Conservation (phyloP, 2,113 vertebrate genomes). For the human (Homo sapiens) region GRCh38 chr15:95455001-95455500, state of each 20-base stretch:
- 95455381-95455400: neutral
- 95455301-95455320: neutral
- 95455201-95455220: neutral
- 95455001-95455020: conserved; percentile 93
- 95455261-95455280: neutral
- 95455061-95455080: conserved; percentile 94
- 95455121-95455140: conserved; percentile 91
- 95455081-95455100: conserved; percentile 91
- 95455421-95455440: neutral
- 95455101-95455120: conserved; percentile 94
- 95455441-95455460: neutral
- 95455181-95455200: conserved; percentile 77
- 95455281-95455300: neutral
- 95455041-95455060: conserved; percentile 91
- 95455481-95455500: neutral
- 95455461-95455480: neutral
- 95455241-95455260: neutral
- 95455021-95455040: conserved; percentile 91
- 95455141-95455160: conserved; percentile 92
- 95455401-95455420: neutral
- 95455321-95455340: neutral
- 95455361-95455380: neutral
- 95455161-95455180: conserved; percentile 87
- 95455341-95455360: neutral
- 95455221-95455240: neutral